These are phyloP conservation scores for Callipepla californica DNA, from an alignment of 2,113 vertebrate species.

Conservation along the genomic window DNA sequence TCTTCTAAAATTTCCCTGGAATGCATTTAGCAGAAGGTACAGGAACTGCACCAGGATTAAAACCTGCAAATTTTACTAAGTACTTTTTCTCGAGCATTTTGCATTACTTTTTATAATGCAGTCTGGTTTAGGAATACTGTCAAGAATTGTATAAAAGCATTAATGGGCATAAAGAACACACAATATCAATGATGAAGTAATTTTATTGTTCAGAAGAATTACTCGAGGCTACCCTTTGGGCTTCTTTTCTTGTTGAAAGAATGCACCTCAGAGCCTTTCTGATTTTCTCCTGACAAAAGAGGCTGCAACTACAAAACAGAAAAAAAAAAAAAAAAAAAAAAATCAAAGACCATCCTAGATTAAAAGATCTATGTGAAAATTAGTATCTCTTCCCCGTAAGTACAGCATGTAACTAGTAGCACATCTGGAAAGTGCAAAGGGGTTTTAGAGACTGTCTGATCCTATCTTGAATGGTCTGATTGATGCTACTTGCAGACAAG, in stretches of 20 bases:
- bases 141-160: neutral
- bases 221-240: neutral
- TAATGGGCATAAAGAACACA: neutral
- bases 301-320: neutral
- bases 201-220: neutral
- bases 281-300: neutral
- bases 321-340: neutral
- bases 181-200: neutral
- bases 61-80: neutral
- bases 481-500: neutral
- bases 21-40: neutral
- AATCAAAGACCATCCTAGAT: neutral
- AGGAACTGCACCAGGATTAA: neutral
- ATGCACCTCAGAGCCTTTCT: neutral
- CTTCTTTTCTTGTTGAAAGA: neutral
- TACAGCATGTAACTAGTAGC: neutral
- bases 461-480: slow-evolving; percentile 6
- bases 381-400: neutral
- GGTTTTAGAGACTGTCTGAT: slow-evolving; percentile 21
- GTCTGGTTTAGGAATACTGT: neutral
- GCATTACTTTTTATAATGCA: neutral
- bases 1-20: neutral
- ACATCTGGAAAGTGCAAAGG: slow-evolving; percentile 21
- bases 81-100: neutral
- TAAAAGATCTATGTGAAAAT: neutral